Base-by-base conservation (phyloP, 2,113 vertebrate species). In the Mobula birostris region DNA sequence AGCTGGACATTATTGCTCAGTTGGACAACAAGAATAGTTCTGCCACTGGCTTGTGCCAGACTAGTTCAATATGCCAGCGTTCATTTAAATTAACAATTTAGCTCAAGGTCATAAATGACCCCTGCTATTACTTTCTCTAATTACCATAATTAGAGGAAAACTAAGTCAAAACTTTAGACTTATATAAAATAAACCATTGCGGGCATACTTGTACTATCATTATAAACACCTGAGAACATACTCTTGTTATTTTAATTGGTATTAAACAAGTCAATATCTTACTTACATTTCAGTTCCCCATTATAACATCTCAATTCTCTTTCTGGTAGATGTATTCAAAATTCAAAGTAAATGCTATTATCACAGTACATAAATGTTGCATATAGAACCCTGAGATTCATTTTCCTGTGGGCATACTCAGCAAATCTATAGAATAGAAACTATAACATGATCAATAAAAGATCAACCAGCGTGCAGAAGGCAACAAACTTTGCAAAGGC, bases 51-150 rank as follows among this genome's bases (percentile, higher is more conserved):
- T 63, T 32, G 5, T n/a, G 14, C 85, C 15, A 68, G 85, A 32
- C 66, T 90, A 12, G 61, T 88, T 88, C 83, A 88, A 63, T 88
- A n/a, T 88, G 83, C 56, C 83, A 90, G 85, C 14, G 32, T 63
- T 19, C 17, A 90, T 7, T 90, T 61, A 90, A 32, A 90, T 90
- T 32, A 90, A 32, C 58, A 68, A 88, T 7, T 15, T 63, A 66
- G 85, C 14, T 32, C 19, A n/a, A 68, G 85, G 61, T 19, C 29
- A 36, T 90, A 90, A 90, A 90, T 66, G 15, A 74, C 72, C 72
- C 12, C 19, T 48, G 48, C 48, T 19, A 74, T 24, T 19, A 74
- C 2, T 79, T 36, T 32, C 29, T 17, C 6, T 68, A 68, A 66
- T 66, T 66, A 63, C 85, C 58, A 90, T 17, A 29, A 88, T 56